Conservation (phyloP, 2,888 invertebrate species). For the Philopedon plagiatum region DNA sequence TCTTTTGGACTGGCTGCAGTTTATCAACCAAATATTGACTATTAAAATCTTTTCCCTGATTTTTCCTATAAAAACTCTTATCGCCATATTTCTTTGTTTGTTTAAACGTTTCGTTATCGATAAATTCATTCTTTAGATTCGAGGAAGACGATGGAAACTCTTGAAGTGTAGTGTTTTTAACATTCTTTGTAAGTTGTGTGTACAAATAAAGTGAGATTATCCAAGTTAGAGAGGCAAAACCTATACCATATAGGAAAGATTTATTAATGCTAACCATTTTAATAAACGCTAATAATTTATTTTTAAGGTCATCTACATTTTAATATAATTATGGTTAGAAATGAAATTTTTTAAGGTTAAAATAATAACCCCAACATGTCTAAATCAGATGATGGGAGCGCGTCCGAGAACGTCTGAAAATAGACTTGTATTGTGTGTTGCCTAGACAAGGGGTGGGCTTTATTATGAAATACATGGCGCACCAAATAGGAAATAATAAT, state of each 20-base stretch:
- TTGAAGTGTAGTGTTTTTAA: slow-evolving; percentile 50
- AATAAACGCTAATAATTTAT: background rate
- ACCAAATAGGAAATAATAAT: background rate
- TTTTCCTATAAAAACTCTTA: slow-evolving; percentile 53
- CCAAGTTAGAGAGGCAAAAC: slow-evolving; percentile 84
- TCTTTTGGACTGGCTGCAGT: slow-evolving; percentile 67
- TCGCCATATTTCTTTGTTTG: slow-evolving; percentile 66
- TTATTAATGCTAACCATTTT: slow-evolving; percentile 69
- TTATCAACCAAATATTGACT: slow-evolving; percentile 64
- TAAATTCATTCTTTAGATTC: slow-evolving; percentile 18
- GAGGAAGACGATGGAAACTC: slow-evolving; percentile 17
- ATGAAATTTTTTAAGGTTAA: background rate
- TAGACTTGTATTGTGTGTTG: background rate
- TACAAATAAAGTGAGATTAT: slow-evolving; percentile 80
- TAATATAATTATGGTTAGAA: background rate
- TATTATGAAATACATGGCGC: background rate
- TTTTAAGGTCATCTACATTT: background rate
- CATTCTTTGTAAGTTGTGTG: slow-evolving; percentile 72
- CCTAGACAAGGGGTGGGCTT: background rate
- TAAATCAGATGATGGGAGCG: background rate
- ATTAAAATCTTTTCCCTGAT: slow-evolving; percentile 29
- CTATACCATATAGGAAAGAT: slow-evolving; percentile 81
- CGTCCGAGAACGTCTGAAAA: background rate
- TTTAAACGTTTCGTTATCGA: slow-evolving; percentile 16
- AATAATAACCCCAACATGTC: slow-evolving; percentile 9